phyloP scores from a whole-genome alignment of 2,888 invertebrate genomes.

The Andricus quercusramuli region DNA sequence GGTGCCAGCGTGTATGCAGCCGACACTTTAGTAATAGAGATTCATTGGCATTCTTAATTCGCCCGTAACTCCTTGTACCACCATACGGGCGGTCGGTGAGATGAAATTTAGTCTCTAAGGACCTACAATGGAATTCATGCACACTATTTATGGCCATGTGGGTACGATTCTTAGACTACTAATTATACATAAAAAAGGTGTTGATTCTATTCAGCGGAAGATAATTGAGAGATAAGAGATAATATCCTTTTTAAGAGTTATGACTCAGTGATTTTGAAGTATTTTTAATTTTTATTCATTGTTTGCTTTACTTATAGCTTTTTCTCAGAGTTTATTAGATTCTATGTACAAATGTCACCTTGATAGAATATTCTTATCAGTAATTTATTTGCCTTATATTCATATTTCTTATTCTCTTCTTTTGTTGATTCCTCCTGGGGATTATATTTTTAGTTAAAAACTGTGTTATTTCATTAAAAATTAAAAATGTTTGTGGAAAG shows the following conservation, averaged over 20 bases:
- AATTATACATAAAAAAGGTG: conserved; percentile 31
- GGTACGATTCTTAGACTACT: conserved; percentile 26
- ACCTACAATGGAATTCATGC: conserved; percentile 25
- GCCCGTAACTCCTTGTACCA: conserved; percentile 13
- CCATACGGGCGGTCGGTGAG: conserved; percentile 25
- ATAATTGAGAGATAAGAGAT: conserved; percentile 22
- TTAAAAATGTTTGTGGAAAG: too few species aligned
- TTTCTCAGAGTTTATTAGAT: too few species aligned
- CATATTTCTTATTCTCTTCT: too few species aligned
- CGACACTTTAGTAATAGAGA: conserved; percentile 31
- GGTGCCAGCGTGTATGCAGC: background rate
- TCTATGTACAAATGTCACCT: too few species aligned
- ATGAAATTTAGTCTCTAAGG: conserved; percentile 33
- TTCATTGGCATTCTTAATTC: conserved; percentile 39
- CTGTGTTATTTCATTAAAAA: too few species aligned
- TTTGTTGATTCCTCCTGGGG: too few species aligned
- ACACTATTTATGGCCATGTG: conserved; percentile 39
- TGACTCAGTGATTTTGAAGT: background rate
- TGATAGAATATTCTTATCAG: too few species aligned
- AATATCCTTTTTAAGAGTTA: background rate
- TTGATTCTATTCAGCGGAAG: conserved; percentile 28
- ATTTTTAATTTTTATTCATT: background rate
- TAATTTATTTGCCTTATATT: too few species aligned
- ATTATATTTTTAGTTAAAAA: too few species aligned
- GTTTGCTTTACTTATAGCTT: too few species aligned